These are phyloP conservation scores for Stichodactyla mertensii DNA, from an alignment of 64 coral and sea anemone genomes.

Conservation along the genomic window DNA sequence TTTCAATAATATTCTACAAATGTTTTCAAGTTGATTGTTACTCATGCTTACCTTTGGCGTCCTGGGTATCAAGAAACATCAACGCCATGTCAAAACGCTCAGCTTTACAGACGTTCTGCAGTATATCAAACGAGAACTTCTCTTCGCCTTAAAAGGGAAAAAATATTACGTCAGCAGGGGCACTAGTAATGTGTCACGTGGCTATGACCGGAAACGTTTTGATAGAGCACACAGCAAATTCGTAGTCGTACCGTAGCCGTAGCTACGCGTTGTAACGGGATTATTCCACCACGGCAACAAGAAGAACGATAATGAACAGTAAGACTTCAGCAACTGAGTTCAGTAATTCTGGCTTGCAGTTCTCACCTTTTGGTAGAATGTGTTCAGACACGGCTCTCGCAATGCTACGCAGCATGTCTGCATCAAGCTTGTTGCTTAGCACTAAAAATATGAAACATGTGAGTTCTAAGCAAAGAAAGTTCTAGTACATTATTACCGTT, in stretches of 20 bases:
- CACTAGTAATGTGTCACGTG: background rate
- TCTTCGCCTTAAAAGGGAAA: conserved; percentile 52
- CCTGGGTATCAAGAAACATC: conserved; percentile 48
- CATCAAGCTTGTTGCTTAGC: conserved; percentile 88
- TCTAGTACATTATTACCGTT: too few relatives aligned
- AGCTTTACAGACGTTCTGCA: conserved; percentile 52
- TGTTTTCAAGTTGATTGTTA: background rate
- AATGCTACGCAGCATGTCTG: conserved; percentile 68
- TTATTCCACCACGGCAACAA: background rate
- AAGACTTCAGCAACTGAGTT: too few relatives aligned
- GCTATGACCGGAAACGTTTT: background rate
- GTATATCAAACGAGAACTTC: conserved; percentile 53
- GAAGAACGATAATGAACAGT: background rate
- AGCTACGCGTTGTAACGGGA: too few relatives aligned
- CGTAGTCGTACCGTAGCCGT: too few relatives aligned
- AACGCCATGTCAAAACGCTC: conserved; percentile 80
- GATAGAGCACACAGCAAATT: background rate
- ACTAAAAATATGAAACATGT: conserved; percentile 31
- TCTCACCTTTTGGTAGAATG: conserved; percentile 48
- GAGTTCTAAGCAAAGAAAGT: too few relatives aligned
- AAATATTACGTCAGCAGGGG: background rate
- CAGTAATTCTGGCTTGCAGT: background rate
- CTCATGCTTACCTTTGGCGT: conserved; percentile 35
- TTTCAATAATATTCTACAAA: background rate
- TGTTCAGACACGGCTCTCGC: conserved; percentile 47